Base-by-base conservation (phyloP, 2,797 vertebrate species). In the Amazonetta brasiliensis region DNA sequence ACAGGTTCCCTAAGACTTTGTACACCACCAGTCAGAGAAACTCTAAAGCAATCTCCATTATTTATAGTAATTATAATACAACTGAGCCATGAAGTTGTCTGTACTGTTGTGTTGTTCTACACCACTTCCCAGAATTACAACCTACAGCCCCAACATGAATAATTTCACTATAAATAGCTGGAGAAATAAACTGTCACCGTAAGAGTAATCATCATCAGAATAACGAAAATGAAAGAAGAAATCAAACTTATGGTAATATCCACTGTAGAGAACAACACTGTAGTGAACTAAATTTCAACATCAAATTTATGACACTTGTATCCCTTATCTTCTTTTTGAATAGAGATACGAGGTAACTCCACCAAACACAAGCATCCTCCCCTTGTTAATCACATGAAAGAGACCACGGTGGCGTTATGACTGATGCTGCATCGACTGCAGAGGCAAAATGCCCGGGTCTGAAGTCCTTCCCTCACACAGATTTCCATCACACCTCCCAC, bases 391-490 rank as follows among this genome's bases (percentile, higher is more conserved):
- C 55, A 88, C 21, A 84, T 28, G 16, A 64, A 83, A 87, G 22
- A 19, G 39, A 75, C 13, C 63, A 50, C 15, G 44, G 46, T 46
- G 58, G 62, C 2, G 1, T 41, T 37, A 81, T 54, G 28, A 48
- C 12, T 21, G 66, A 90, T 66, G 74, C 74, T 39, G 54, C 18
- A 8, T 13, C 33, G 55, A 75, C 46, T 73, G 37, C 30, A 81
- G n/a, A 68, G 33, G 33, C 63, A 8, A 3, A 94, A 76, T 0
- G 0, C 23, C 20, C 54, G 14, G 48, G 76, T 50, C 0, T 44
- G 1, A 85, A 77, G 56, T 73, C 59, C 43, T 54, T 50, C 12
- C 54, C 31, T 48, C 68, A 63, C 31, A 58, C 12, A 39, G 12
- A 74, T 15, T 88, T 52, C 69, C 68, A 80, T 28, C 8, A n/a